Conservation (phyloP, 1,140 invertebrate genomes). For the Mesaphorura yosii region DNA sequence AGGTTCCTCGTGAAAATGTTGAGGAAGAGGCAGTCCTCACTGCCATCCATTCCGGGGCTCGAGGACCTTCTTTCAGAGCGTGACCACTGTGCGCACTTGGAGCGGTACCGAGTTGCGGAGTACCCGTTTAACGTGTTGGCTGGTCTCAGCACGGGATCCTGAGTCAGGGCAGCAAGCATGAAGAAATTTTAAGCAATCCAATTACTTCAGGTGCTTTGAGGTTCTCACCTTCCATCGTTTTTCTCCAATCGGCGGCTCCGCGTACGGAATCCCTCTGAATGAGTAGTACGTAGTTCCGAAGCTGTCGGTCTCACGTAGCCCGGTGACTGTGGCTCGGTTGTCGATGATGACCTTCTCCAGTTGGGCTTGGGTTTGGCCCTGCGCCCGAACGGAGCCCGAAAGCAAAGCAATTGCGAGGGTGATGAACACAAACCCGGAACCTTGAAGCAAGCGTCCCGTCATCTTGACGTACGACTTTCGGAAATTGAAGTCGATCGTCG, state of each 20-base stretch:
- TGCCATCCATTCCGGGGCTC: constrained; percentile 3
- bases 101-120: neutral
- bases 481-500: too few relatives aligned
- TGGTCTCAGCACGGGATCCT: neutral
- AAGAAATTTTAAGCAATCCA: neutral
- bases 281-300: constrained; percentile 8
- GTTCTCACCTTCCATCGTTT: constrained; percentile 9
- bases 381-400: too few relatives aligned
- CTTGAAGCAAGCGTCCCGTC: too few relatives aligned
- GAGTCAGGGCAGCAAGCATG: neutral
- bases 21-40: neutral
- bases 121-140: neutral
- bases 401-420: too few relatives aligned
- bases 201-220: neutral
- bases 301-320: too few relatives aligned
- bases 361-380: too few relatives aligned
- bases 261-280: constrained; percentile 20
- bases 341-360: too few relatives aligned
- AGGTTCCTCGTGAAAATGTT: neutral
- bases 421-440: too few relatives aligned
- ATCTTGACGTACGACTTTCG: too few relatives aligned
- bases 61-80: too few relatives aligned
- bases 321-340: too few relatives aligned
- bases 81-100: neutral
- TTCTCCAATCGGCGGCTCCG: constrained; percentile 1